Percentiles rank a stretch among this genome's conserved stretches.
Evolutionary conservation across 2,797 vertebrate species (phyloP).

Genomic region (Serranus cabrilla): DNA sequence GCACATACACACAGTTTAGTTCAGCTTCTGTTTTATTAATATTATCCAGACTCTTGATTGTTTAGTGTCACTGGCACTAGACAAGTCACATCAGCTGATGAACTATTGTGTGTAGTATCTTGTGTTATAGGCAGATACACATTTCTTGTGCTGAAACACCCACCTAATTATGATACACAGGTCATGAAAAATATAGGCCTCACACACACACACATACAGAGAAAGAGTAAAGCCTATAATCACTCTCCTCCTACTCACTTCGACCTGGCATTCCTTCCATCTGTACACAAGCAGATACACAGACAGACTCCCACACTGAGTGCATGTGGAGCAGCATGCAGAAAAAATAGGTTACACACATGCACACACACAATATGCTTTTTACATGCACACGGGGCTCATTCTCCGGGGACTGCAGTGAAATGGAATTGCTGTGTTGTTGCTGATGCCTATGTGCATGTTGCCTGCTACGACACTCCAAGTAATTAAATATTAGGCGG

Average conservation of each 20-base stretch:
- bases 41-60: not conserved
- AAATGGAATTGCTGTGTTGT: constrained; percentile 73
- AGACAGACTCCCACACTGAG: constrained; percentile 30
- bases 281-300: constrained; percentile 15
- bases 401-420: constrained; percentile 50
- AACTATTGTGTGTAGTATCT: constrained; percentile 2
- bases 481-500: constrained; percentile 3
- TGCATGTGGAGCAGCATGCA: constrained; percentile 27
- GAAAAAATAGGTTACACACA: constrained; percentile 22
- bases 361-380: constrained; percentile 20
- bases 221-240: constrained; percentile 35
- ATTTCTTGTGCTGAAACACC: constrained; percentile 36
- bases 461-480: constrained; percentile 41
- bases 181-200: constrained; percentile 41
- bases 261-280: constrained; percentile 32
- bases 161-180: constrained; percentile 14
- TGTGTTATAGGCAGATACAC: constrained; percentile 33
- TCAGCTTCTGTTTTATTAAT: not conserved
- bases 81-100: not conserved
- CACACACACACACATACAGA: constrained; percentile 34
- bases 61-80: not conserved
- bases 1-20: not conserved
- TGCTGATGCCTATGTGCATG: constrained; percentile 61
- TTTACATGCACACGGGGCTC: constrained; percentile 19
- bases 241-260: constrained; percentile 49